phyloP scores from a whole-genome alignment of 2,888 invertebrate species.

The Epistrophella euchroma region DNA sequence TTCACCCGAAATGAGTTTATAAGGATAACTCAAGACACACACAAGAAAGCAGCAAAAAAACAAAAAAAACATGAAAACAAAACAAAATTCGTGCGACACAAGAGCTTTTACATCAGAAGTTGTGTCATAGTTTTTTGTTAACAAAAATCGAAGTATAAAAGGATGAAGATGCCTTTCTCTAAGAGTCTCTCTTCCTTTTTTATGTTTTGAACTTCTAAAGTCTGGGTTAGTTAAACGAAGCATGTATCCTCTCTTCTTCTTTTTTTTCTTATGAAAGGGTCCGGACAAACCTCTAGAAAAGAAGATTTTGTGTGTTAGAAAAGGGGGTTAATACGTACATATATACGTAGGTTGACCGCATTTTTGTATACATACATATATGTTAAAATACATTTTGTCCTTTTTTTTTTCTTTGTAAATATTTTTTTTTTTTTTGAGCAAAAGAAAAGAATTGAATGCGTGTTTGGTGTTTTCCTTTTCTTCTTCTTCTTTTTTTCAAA shows the following conservation, averaged over 20 bases:
- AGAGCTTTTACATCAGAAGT: constrained; percentile 30
- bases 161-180: constrained; percentile 14
- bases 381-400: constrained; percentile 54
- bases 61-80: neutral
- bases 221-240: constrained; percentile 71
- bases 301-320: neutral
- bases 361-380: constrained; percentile 33
- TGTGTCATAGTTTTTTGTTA: constrained; percentile 61
- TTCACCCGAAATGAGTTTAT: constrained; percentile 59
- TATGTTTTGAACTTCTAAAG: constrained; percentile 49
- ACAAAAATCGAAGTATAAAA: constrained; percentile 41
- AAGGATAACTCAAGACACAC: constrained; percentile 37
- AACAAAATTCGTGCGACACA: constrained; percentile 8
- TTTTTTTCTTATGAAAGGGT: constrained; percentile 27
- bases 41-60: constrained; percentile 4
- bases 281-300: constrained; percentile 33
- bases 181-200: constrained; percentile 6
- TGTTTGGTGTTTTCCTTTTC: constrained; percentile 44
- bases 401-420: constrained; percentile 31
- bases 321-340: neutral
- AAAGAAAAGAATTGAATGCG: constrained; percentile 53
- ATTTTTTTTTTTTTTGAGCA: neutral
- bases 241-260: constrained; percentile 46
- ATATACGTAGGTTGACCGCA: constrained; percentile 60
- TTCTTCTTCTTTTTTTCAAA: neutral